Percentiles rank a stretch among this genome's conserved stretches.
phyloP scores from a whole-genome alignment of 2,797 vertebrate species.

The Gobionotothen gibberifrons region DNA sequence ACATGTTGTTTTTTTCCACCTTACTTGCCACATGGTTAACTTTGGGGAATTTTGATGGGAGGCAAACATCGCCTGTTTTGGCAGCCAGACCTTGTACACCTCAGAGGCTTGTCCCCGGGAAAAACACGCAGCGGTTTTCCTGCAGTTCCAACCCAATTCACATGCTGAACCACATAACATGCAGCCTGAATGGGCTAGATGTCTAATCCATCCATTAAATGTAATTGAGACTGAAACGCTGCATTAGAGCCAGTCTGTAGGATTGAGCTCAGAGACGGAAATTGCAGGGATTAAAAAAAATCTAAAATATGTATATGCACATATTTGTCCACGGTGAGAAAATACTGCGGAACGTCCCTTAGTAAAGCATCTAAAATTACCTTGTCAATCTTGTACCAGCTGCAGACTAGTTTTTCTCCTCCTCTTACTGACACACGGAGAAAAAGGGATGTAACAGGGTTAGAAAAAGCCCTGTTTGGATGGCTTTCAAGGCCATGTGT shows the following conservation, averaged over 20 bases:
- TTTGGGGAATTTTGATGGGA: constrained; percentile 64
- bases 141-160: constrained; percentile 65
- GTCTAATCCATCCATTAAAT: constrained; percentile 76
- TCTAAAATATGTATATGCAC: constrained; percentile 60
- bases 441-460: constrained; percentile 65
- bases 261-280: constrained; percentile 68
- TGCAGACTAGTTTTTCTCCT: constrained; percentile 56
- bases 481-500: constrained; percentile 66
- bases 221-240: constrained; percentile 74
- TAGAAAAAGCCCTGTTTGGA: constrained; percentile 73
- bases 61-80: constrained; percentile 65
- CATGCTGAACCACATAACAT: constrained; percentile 59
- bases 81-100: constrained; percentile 50
- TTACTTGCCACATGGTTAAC: constrained; percentile 65
- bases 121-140: constrained; percentile 48
- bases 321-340: constrained; percentile 47
- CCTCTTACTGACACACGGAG: constrained; percentile 54
- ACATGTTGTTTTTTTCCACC: constrained; percentile 66
- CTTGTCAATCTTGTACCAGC: constrained; percentile 70
- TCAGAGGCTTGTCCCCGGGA: constrained; percentile 46
- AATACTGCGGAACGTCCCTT: constrained; percentile 56
- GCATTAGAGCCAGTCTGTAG: constrained; percentile 68
- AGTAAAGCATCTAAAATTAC: constrained; percentile 73
- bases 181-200: constrained; percentile 63
- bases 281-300: constrained; percentile 77